These are phyloP conservation scores for Isoperla grammatica DNA, from an alignment of 2,888 invertebrate genomes.

Conservation along the genomic window DNA sequence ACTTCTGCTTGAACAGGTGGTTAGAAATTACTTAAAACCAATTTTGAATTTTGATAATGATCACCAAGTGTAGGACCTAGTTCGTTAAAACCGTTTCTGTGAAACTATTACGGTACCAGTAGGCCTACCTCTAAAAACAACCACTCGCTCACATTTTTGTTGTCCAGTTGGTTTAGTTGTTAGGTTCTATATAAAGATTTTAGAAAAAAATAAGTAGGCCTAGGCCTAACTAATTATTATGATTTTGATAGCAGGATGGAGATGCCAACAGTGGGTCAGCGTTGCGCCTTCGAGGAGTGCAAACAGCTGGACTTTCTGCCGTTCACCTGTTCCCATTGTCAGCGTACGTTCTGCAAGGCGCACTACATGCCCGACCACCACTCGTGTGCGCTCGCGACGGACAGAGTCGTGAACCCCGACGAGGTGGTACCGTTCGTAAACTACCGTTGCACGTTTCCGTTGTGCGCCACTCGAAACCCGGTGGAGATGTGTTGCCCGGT, in stretches of 20 bases:
- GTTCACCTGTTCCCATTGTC: conserved; percentile 57
- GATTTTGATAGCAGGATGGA: conserved; percentile 50
- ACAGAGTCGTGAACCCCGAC: conserved; percentile 34
- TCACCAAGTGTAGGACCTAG: no score
- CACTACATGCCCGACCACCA: conserved; percentile 57
- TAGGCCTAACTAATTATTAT: no score
- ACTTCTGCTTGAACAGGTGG: no score
- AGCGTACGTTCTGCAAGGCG: conserved; percentile 57
- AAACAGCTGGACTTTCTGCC: conserved; percentile 69
- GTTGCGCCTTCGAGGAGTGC: conserved; percentile 56
- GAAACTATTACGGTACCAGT: no score
- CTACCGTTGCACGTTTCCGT: conserved; percentile 53
- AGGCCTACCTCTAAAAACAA: no score
- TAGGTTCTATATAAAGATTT: no score
- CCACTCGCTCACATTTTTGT: no score
- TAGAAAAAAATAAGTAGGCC: no score
- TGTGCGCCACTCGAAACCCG: conserved; percentile 55
- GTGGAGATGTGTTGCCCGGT: conserved; percentile 60
- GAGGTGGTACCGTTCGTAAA: conserved; percentile 40
- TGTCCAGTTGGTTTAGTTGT: no score
- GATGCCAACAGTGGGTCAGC: conserved; percentile 64
- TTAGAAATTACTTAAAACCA: no score
- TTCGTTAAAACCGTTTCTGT: no score
- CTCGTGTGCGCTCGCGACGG: conserved; percentile 44
- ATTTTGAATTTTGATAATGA: no score